Conservation (phyloP, 2,797 vertebrate species). For the Emys orbicularis region DNA sequence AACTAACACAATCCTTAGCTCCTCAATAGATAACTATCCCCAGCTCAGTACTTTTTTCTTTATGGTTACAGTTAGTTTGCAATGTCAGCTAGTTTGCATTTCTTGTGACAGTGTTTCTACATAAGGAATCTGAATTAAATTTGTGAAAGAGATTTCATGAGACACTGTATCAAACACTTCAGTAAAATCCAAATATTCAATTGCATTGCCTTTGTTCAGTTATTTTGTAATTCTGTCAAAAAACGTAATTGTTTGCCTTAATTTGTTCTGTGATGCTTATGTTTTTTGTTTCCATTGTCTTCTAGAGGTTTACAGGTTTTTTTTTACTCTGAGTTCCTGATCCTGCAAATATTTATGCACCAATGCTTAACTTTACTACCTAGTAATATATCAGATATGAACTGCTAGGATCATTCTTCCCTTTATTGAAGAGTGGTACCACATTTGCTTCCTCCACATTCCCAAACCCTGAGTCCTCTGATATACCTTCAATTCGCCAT, state of each 20-base stretch:
- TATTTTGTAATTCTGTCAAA: not conserved
- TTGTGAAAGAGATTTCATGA: not conserved
- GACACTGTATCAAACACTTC: not conserved
- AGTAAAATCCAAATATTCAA: not conserved
- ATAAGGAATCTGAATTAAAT: not conserved
- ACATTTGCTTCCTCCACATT: not conserved
- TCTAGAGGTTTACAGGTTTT: not conserved
- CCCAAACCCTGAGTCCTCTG: not conserved
- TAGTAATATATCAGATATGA: not conserved
- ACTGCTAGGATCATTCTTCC: not conserved
- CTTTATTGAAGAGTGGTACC: not conserved
- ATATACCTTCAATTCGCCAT: not conserved
- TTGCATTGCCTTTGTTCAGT: not conserved
- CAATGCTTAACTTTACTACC: not conserved
- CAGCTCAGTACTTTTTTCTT: not conserved
- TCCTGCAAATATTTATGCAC: not conserved
- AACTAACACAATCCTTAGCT: not conserved
- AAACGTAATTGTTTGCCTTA: not conserved
- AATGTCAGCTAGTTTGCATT: not conserved
- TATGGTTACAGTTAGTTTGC: not conserved
- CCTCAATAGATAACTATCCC: not conserved
- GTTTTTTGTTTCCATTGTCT: not conserved
- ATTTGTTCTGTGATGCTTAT: not conserved
- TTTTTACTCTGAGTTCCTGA: not conserved
- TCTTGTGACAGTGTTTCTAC: not conserved